phyloP scores from a whole-genome alignment of 30 jellyfish, hydroid and myxozoan genomes.

The Cassiopea xamachana region DNA sequence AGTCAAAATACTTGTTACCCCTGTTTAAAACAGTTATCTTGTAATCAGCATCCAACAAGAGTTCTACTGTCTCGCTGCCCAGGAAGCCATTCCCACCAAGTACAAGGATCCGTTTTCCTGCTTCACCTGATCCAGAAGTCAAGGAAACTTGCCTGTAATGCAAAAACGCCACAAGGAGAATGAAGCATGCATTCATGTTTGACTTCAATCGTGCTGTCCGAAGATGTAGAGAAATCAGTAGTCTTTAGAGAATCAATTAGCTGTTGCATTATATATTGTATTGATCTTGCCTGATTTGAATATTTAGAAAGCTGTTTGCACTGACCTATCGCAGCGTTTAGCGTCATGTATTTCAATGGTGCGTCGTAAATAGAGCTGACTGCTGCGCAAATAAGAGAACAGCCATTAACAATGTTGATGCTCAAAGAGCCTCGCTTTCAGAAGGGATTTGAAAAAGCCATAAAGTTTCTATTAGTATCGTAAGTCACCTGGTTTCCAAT shows the following conservation, averaged over 20 bases:
- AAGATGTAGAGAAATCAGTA: background rate
- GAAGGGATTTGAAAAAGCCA: too few relatives aligned
- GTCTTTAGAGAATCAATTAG: background rate
- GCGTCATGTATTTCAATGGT: background rate
- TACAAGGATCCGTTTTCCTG: slow-evolving; percentile 61
- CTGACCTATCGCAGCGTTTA: slow-evolving; percentile 12
- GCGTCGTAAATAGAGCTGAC: slow-evolving; percentile 14
- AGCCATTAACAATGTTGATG: background rate
- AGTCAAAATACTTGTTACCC: slow-evolving; percentile 85
- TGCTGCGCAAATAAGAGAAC: slow-evolving; percentile 1
- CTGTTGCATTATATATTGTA: background rate
- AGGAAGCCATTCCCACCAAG: slow-evolving; percentile 97
- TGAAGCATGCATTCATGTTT: background rate
- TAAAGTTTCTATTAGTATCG: too few relatives aligned
- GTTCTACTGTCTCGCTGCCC: slow-evolving; percentile 84
- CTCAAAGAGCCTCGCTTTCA: background rate
- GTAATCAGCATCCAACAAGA: slow-evolving; percentile 37
- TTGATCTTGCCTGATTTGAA: background rate
- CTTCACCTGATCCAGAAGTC: slow-evolving; percentile 5
- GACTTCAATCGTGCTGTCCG: background rate
- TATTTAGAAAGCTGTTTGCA: slow-evolving; percentile 18
- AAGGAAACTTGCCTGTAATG: background rate
- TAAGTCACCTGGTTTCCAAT: too few relatives aligned
- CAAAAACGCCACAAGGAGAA: background rate
- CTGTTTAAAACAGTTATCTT: slow-evolving; percentile 74